Percentiles rank a stretch among this genome's conserved stretches.
phyloP scores from a whole-genome alignment of 2,888 invertebrate genomes.

The Drosophila greeni region DNA sequence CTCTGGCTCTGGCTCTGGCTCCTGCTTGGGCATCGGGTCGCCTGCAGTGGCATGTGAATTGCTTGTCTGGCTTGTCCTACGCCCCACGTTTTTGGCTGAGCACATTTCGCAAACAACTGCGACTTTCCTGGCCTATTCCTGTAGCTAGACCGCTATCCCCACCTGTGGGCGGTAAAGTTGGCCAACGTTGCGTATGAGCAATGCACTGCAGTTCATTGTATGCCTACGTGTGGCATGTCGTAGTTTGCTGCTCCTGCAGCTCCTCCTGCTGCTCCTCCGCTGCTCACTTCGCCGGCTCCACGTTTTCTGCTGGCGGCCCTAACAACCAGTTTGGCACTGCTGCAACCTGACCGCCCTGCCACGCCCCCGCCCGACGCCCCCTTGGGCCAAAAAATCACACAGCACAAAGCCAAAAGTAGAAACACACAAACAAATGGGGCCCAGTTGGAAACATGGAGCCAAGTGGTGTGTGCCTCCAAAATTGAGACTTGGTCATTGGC shows the following conservation, averaged over 20 bases:
- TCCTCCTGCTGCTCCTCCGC: slow-evolving; percentile 18
- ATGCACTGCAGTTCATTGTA: slow-evolving; percentile 51
- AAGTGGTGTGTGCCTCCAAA: slow-evolving; percentile 26
- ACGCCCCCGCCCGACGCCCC: slow-evolving; percentile 41
- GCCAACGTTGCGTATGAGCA: slow-evolving; percentile 66
- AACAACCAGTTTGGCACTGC: slow-evolving; percentile 60
- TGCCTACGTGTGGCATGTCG: slow-evolving; percentile 41
- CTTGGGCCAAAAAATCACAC: slow-evolving; percentile 63
- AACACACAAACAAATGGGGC: slow-evolving; percentile 46
- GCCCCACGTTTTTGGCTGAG: slow-evolving; percentile 41
- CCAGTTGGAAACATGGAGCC: slow-evolving; percentile 23
- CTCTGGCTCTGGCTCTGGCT: slow-evolving; percentile 9
- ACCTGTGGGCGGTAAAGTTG: slow-evolving; percentile 52
- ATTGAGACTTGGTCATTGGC: slow-evolving; percentile 35
- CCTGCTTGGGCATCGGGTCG: slow-evolving; percentile 32
- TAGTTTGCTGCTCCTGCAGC: slow-evolving; percentile 36
- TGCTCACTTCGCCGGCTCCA: slow-evolving; percentile 58
- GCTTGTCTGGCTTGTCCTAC: slow-evolving; percentile 61
- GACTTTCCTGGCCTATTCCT: slow-evolving; percentile 26
- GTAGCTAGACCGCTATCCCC: slow-evolving; percentile 1
- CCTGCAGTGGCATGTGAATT: slow-evolving; percentile 62
- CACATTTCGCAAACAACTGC: slow-evolving; percentile 43
- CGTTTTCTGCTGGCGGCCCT: slow-evolving; percentile 49
- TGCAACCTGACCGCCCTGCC: slow-evolving; percentile 43
- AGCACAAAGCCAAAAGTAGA: slow-evolving; percentile 64